Percentiles rank a stretch among this genome's conserved stretches.
These are phyloP conservation scores for Lepidothrix coronata DNA, from an alignment of 2,113 vertebrate genomes.

Conservation along the genomic window DNA sequence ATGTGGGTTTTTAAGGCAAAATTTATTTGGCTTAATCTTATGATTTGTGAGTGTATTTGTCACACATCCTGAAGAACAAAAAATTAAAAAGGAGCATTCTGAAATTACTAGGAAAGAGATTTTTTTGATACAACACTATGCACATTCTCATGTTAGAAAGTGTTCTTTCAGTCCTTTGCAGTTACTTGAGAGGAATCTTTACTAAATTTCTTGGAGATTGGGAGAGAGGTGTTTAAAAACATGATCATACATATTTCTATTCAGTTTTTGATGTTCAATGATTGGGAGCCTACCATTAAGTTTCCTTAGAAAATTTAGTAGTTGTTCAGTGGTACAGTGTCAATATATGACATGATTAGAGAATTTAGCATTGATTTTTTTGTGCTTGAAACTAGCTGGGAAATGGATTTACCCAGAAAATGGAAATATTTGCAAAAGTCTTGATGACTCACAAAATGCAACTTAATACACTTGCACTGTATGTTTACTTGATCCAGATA, in stretches of 20 bases:
- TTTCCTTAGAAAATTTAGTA: neutral
- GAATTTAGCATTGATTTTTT: neutral
- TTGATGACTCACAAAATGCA: neutral
- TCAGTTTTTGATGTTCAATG: neutral
- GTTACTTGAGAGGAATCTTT: neutral
- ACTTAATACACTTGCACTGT: neutral
- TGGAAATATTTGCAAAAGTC: neutral
- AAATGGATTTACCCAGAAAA: neutral
- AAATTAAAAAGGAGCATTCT: neutral
- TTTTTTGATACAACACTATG: rapidly evolving
- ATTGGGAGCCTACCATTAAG: neutral
- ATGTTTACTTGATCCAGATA: neutral
- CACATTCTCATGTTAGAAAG: neutral
- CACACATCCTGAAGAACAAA: neutral
- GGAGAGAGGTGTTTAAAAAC: neutral
- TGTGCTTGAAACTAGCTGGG: neutral
- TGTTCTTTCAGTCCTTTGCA: neutral
- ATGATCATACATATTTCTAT: neutral
- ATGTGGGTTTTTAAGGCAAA: neutral
- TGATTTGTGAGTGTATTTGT: neutral
- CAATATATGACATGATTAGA: neutral
- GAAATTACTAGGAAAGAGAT: neutral
- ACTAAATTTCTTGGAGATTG: neutral
- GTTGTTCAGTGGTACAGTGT: neutral
- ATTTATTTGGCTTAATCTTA: neutral